Percentiles rank a stretch among this genome's conserved stretches.
These are phyloP conservation scores for Carassius auratus DNA, from an alignment of 2,113 vertebrate genomes.

Conservation along the genomic window DNA sequence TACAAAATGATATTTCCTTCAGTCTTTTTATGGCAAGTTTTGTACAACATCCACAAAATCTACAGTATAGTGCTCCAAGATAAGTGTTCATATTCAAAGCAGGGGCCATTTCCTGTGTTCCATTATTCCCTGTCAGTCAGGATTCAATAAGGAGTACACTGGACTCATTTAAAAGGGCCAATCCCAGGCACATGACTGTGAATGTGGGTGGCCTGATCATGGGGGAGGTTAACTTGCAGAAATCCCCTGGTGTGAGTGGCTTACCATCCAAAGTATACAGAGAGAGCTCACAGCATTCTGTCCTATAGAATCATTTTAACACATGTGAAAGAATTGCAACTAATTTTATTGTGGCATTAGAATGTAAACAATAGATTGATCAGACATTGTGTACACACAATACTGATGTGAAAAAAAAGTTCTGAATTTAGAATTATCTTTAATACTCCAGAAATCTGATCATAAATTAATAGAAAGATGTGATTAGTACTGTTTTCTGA, in stretches of 20 bases:
- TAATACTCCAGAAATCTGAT: no score
- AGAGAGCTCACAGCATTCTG: slow-evolving; percentile 64
- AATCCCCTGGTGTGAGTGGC: slow-evolving; percentile 65
- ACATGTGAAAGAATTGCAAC: background rate
- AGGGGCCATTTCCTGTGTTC: slow-evolving; percentile 35
- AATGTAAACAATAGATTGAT: background rate
- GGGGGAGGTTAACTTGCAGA: slow-evolving; percentile 57
- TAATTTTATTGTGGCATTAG: background rate
- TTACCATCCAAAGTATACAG: slow-evolving; percentile 60
- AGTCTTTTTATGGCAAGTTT: background rate
- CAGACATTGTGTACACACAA: no score
- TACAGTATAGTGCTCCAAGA: background rate
- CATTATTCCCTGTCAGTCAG: slow-evolving; percentile 39
- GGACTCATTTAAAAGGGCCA: slow-evolving; percentile 54
- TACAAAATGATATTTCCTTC: background rate
- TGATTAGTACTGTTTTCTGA: no score
- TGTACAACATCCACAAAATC: background rate
- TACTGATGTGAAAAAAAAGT: no score
- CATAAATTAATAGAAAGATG: no score
- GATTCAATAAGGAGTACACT: slow-evolving; percentile 49
- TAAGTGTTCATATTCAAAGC: slow-evolving; percentile 22
- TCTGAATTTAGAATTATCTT: no score
- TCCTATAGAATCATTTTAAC: background rate
- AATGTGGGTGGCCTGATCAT: slow-evolving; percentile 79
- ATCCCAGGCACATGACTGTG: slow-evolving; percentile 63